These are phyloP conservation scores for Nudaria mundana DNA, from an alignment of 2,888 invertebrate species.

Conservation along the genomic window DNA sequence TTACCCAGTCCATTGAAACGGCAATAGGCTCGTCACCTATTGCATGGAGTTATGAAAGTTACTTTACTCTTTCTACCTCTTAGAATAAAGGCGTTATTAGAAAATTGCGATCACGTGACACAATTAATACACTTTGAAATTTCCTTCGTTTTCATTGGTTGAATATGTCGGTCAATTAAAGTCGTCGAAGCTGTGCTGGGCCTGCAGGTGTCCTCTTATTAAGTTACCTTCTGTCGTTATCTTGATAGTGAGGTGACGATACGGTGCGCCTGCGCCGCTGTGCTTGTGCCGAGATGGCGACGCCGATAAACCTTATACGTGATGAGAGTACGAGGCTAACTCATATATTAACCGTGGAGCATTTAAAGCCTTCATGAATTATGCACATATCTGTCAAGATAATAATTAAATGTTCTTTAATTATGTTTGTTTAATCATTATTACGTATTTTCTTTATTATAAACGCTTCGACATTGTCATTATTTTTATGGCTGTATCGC, in stretches of 20 bases:
- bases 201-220: constrained; percentile 9
- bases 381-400: constrained; percentile 1
- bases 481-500: constrained; percentile 7
- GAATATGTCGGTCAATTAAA: neutral
- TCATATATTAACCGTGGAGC: neutral
- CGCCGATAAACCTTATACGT: constrained; percentile 5
- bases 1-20: no score
- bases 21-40: no score
- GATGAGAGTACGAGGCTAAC: neutral
- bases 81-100: no score
- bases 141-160: no score
- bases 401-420: constrained; percentile 14
- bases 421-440: constrained; percentile 14
- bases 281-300: neutral
- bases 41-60: no score
- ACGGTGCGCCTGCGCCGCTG: constrained; percentile 3
- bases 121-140: no score
- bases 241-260: constrained; percentile 8
- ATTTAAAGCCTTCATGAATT: constrained; percentile 6
- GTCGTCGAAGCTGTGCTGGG: neutral
- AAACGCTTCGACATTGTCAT: constrained; percentile 12
- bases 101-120: no score
- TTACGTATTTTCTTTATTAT: constrained; percentile 10
- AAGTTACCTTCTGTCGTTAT: constrained; percentile 2
- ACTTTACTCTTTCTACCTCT: no score